Conservation (phyloP, 1,140 invertebrate genomes). For the Liolophura sinensis region DNA sequence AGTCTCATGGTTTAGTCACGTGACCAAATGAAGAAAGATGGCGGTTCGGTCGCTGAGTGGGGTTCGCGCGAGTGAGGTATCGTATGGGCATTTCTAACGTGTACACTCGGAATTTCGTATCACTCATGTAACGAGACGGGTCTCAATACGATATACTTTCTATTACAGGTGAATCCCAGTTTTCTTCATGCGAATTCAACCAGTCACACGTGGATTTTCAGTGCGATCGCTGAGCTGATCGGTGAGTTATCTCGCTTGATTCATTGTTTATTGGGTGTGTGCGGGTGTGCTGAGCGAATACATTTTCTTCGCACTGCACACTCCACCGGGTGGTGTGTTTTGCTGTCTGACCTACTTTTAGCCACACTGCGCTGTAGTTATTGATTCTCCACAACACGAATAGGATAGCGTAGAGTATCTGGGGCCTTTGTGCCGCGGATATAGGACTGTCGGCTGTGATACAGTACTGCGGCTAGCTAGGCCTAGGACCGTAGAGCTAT, state of each 20-base stretch:
- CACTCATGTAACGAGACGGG: not conserved
- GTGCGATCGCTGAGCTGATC: conserved; percentile 51
- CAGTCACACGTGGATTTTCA: conserved; percentile 50
- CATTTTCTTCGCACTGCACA: not conserved
- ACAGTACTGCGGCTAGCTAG: too few species aligned
- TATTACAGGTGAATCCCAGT: conserved; percentile 42
- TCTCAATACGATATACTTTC: not conserved
- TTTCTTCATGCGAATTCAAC: conserved; percentile 52
- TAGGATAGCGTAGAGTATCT: not conserved
- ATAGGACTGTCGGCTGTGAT: too few species aligned
- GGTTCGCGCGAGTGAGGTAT: not conserved
- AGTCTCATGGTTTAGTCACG: not conserved
- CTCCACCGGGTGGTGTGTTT: conserved; percentile 1
- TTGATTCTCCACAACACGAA: not conserved
- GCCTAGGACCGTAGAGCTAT: too few species aligned
- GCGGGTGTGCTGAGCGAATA: conserved; percentile 1
- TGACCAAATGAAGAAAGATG: conserved; percentile 1
- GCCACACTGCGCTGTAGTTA: not conserved
- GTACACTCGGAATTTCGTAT: not conserved
- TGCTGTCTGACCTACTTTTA: not conserved
- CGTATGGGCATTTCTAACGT: not conserved
- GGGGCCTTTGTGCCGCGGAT: too few species aligned
- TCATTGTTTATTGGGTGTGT: not conserved
- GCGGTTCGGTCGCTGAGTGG: not conserved
- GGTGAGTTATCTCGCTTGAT: conserved; percentile 31